Percentiles rank a stretch among this genome's conserved stretches.
These are phyloP conservation scores for Sterrhoptilus dennistouni DNA, from an alignment of 2,113 vertebrate species.

Conservation along the genomic window DNA sequence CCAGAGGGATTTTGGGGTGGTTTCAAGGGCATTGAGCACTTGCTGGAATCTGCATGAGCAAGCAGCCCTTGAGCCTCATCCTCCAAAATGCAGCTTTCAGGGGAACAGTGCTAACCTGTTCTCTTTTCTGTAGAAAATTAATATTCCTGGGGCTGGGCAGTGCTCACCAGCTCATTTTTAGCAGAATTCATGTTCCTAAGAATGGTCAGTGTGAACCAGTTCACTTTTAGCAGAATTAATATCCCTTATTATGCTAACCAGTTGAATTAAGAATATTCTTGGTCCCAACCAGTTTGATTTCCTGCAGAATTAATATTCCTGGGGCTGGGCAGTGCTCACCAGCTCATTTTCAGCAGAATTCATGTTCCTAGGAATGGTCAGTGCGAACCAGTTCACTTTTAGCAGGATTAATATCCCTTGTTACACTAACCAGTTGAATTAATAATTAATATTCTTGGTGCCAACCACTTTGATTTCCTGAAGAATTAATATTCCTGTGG, in stretches of 20 bases:
- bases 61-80: not conserved
- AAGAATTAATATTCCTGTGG: not conserved
- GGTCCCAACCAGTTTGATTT: too few relatives aligned
- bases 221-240: not conserved
- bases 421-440: too few relatives aligned
- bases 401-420: not conserved
- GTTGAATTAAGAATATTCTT: too few relatives aligned
- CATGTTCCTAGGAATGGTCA: too few relatives aligned
- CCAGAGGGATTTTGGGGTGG: not conserved
- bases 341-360: not conserved
- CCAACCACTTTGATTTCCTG: not conserved
- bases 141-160: not conserved
- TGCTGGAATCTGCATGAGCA: not conserved
- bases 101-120: not conserved
- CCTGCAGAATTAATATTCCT: too few relatives aligned
- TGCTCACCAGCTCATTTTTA: not conserved
- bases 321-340: not conserved
- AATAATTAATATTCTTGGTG: not conserved
- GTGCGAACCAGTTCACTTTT: not conserved
- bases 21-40: not conserved
- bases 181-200: not conserved
- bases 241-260: not conserved
- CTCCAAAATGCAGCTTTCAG: rapidly evolving
- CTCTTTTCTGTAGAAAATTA: not conserved
- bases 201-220: rapidly evolving